Percentiles rank a stretch among this genome's conserved stretches.
Evolutionary conservation across 2,797 vertebrate genomes (phyloP).

Genomic region (Strix occidentalis): DNA sequence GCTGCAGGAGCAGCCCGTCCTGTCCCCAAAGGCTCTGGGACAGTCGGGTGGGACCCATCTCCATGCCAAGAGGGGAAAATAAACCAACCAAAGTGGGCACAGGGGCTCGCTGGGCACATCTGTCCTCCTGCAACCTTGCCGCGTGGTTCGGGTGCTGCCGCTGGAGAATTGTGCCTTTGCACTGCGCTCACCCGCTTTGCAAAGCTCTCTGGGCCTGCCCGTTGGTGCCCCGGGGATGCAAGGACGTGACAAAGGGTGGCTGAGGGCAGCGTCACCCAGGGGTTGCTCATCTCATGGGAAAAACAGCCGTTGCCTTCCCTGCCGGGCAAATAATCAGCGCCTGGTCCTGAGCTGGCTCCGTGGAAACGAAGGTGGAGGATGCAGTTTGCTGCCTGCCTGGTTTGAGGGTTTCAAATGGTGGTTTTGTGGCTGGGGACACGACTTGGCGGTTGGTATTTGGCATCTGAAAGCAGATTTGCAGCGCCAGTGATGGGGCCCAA

Average conservation of each 20-base stretch:
- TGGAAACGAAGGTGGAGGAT: neutral
- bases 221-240: no score
- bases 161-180: neutral
- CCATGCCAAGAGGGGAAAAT: no score
- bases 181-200: accelerated
- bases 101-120: no score
- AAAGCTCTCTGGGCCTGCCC: no score
- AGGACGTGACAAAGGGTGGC: neutral
- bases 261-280: neutral
- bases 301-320: neutral
- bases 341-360: neutral
- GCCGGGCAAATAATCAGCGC: neutral
- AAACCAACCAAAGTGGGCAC: no score
- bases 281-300: neutral
- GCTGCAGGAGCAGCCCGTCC: neutral
- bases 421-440: neutral
- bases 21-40: no score
- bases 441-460: neutral
- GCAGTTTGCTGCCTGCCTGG: neutral
- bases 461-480: neutral
- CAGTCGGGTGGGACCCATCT: no score
- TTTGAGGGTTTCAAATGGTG: neutral
- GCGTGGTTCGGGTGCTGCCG: neutral
- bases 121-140: neutral
- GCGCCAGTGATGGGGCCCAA: neutral